These are phyloP conservation scores for Liasis olivaceus DNA, from an alignment of 2,797 vertebrate genomes.

Conservation along the genomic window DNA sequence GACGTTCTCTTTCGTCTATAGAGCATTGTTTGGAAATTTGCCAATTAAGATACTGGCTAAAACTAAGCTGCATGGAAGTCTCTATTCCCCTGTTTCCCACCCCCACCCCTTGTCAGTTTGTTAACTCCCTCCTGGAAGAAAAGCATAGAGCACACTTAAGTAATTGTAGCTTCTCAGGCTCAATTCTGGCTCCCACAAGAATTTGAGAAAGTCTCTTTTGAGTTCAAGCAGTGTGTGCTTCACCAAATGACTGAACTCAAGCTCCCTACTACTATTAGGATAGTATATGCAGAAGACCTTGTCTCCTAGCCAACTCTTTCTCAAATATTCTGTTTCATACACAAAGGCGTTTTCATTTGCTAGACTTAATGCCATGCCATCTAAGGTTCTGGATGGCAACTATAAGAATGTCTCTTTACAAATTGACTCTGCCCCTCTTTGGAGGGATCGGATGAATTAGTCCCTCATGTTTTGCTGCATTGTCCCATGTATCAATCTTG, in stretches of 20 bases:
- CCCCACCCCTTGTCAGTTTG: no score
- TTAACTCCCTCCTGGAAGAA: no score
- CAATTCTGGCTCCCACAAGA: no score
- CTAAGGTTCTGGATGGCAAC: neutral
- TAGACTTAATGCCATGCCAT: neutral
- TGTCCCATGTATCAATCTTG: neutral
- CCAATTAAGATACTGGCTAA: no score
- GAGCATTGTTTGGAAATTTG: no score
- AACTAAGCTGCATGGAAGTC: no score
- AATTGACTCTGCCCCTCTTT: neutral
- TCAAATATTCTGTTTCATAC: neutral
- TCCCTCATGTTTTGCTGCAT: neutral
- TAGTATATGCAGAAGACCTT: neutral
- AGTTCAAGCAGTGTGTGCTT: no score
- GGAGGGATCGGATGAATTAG: neutral
- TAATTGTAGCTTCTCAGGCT: no score
- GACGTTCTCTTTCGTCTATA: no score
- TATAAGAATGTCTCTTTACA: neutral
- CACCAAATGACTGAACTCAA: neutral
- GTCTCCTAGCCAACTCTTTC: neutral
- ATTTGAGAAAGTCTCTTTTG: no score
- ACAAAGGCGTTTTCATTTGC: neutral
- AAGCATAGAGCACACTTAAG: no score
- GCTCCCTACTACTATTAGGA: neutral
- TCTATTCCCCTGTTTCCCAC: no score